Conservation (phyloP, 2,113 vertebrate genomes). For the Labrus mixtus region DNA sequence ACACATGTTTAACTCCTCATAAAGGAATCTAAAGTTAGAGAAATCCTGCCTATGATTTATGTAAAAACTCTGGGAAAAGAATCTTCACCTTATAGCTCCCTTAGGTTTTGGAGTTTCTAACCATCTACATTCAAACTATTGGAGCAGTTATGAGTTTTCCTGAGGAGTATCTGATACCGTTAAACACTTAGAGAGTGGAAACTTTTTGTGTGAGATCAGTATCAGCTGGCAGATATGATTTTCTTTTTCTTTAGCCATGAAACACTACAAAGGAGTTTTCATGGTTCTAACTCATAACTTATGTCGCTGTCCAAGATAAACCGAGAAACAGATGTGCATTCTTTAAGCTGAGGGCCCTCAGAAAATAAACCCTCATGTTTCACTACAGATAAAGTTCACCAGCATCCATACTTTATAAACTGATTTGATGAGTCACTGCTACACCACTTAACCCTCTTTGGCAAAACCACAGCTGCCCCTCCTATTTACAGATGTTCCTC, state of each 20-base stretch:
- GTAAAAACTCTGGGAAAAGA: neutral
- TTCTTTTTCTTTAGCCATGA: neutral
- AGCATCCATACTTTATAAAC: neutral
- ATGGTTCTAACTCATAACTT: neutral
- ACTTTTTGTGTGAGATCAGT: neutral
- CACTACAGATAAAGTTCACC: neutral
- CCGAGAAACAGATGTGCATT: constrained; percentile 53
- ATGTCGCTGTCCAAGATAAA: constrained; percentile 26
- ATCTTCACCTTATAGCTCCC: neutral
- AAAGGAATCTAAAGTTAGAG: neutral
- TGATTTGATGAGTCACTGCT: neutral
- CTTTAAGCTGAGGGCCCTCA: neutral
- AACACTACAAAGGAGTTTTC: constrained; percentile 3
- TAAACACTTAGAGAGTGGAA: neutral
- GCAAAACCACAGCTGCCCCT: neutral
- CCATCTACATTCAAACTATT: too few species aligned
- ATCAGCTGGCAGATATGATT: neutral
- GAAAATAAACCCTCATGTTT: neutral
- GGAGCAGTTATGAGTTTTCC: too few species aligned
- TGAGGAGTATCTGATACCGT: neutral
- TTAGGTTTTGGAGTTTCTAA: neutral
- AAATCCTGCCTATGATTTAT: neutral
- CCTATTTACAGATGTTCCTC: constrained; percentile 9
- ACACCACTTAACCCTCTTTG: neutral
- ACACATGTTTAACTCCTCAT: too few species aligned